phyloP scores from a whole-genome alignment of 2,797 vertebrate species.

The Cynodonichthys magdalenae region DNA sequence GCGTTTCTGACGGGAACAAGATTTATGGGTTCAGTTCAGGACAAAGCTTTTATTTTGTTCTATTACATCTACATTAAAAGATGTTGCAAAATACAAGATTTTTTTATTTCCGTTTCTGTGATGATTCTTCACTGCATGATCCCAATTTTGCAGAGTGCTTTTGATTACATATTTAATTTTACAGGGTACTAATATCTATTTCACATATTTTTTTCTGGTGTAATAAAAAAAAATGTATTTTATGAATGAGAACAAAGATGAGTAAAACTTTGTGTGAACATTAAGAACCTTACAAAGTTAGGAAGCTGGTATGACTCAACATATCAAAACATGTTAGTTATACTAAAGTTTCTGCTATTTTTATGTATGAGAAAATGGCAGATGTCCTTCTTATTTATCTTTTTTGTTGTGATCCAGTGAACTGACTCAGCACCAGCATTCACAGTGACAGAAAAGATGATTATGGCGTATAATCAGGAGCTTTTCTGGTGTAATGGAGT shows the following conservation, averaged over 20 bases:
- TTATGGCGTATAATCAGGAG: conserved; percentile 76
- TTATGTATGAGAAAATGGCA: conserved; percentile 29
- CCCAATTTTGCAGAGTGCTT: conserved; percentile 26
- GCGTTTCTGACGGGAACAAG: conserved; percentile 34
- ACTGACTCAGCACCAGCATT: conserved; percentile 65
- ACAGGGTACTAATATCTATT: conserved; percentile 41
- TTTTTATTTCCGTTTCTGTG: conserved; percentile 14
- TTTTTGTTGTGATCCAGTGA: conserved; percentile 50
- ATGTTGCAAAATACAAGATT: conserved; percentile 19
- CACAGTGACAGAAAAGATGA: conserved; percentile 64
- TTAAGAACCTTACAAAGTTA: conserved; percentile 25
- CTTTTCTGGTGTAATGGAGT: conserved; percentile 76
- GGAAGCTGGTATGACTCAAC: conserved; percentile 18
- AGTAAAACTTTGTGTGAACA: conserved; percentile 33
- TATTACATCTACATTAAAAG: conserved; percentile 10
- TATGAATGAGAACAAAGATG: conserved; percentile 53
- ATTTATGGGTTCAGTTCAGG: conserved; percentile 33
- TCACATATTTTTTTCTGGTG: conserved; percentile 31
- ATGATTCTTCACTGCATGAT: conserved; percentile 14
- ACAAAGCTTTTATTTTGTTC: conserved; percentile 31
- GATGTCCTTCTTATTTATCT: conserved; percentile 18
- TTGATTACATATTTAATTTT: conserved; percentile 23
- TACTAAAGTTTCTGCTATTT: conserved; percentile 2
- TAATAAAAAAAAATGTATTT: conserved; percentile 66
- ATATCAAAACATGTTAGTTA: conserved; percentile 11